These are phyloP conservation scores for Cyclargus thomasi DNA, from an alignment of 1,140 invertebrate genomes.

Conservation along the genomic window DNA sequence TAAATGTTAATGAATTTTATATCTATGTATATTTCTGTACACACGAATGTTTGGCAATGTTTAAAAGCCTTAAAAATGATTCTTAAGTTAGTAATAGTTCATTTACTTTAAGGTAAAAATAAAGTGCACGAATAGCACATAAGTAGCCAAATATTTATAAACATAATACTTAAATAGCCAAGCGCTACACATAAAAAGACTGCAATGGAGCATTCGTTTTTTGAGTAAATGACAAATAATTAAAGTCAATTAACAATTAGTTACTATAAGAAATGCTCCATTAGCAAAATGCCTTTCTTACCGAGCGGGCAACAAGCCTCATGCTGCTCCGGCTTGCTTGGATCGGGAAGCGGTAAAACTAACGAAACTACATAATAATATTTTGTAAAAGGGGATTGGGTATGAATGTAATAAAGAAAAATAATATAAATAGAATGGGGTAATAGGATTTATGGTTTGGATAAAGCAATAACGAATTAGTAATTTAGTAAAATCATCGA, in stretches of 20 bases:
- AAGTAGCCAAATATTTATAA: slow-evolving; percentile 9
- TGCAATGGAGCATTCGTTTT: slow-evolving; percentile 22
- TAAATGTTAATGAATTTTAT: neutral
- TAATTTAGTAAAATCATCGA: slow-evolving; percentile 68
- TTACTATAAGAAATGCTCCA: slow-evolving; percentile 16
- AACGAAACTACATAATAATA: slow-evolving; percentile 74
- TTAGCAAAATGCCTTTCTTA: slow-evolving; percentile 68
- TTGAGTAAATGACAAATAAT: too few relatives aligned
- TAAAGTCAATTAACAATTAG: too few relatives aligned
- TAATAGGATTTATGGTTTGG: slow-evolving; percentile 50
- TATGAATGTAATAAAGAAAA: slow-evolving; percentile 60
- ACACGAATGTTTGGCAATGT: slow-evolving; percentile 1
- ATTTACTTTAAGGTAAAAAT: slow-evolving; percentile 15
- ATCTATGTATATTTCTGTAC: slow-evolving; percentile 7
- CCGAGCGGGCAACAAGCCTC: slow-evolving; percentile 89
- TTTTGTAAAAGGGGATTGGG: slow-evolving; percentile 57
- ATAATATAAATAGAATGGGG: slow-evolving; percentile 46
- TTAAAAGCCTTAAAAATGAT: slow-evolving; percentile 12
- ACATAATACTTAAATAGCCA: slow-evolving; percentile 22
- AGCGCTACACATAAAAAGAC: slow-evolving; percentile 27
- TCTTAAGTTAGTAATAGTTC: slow-evolving; percentile 3
- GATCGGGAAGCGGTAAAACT: slow-evolving; percentile 88
- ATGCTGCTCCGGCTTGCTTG: slow-evolving; percentile 89
- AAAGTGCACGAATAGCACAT: neutral
- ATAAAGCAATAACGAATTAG: slow-evolving; percentile 72